Evolutionary conservation across 2,113 vertebrate genomes (phyloP).

Genomic region (Indicator maculatus): DNA sequence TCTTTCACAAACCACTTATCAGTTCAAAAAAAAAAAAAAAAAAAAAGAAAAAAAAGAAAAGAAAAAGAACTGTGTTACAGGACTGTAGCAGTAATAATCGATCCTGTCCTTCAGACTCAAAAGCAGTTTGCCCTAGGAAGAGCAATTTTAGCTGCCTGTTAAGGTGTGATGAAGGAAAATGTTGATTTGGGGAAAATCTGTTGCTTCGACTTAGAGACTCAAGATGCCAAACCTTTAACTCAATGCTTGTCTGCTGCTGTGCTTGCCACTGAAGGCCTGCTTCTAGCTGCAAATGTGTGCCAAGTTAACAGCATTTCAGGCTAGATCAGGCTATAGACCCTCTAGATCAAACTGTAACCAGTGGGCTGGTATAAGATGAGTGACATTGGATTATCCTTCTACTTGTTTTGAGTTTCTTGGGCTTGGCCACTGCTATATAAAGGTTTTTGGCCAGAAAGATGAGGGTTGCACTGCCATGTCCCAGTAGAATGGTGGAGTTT

Average conservation of each 20-base stretch:
- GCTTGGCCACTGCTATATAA: background rate
- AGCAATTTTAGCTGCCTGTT: background rate
- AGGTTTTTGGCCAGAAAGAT: background rate
- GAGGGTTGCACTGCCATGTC: background rate
- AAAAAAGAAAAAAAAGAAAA: too few species aligned
- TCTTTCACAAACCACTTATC: background rate
- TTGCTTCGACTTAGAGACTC: background rate
- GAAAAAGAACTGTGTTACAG: conserved; percentile 14
- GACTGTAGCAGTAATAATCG: background rate
- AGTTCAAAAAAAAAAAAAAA: background rate
- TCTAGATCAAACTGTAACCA: background rate
- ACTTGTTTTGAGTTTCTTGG: background rate
- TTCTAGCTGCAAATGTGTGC: background rate
- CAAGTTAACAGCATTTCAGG: background rate
- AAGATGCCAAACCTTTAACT: background rate
- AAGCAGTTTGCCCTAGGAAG: background rate
- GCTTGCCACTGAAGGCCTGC: background rate
- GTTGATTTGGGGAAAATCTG: background rate
- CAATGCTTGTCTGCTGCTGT: background rate
- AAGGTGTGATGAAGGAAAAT: conserved; percentile 2
- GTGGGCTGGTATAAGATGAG: background rate
- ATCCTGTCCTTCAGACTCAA: conserved; percentile 9
- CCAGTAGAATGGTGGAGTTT: background rate
- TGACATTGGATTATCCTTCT: background rate
- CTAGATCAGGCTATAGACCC: background rate